Percentiles rank a stretch among this genome's conserved stretches.
Conservation (phyloP, 1,140 invertebrate genomes). For the Drosophila nebulosa region DNA sequence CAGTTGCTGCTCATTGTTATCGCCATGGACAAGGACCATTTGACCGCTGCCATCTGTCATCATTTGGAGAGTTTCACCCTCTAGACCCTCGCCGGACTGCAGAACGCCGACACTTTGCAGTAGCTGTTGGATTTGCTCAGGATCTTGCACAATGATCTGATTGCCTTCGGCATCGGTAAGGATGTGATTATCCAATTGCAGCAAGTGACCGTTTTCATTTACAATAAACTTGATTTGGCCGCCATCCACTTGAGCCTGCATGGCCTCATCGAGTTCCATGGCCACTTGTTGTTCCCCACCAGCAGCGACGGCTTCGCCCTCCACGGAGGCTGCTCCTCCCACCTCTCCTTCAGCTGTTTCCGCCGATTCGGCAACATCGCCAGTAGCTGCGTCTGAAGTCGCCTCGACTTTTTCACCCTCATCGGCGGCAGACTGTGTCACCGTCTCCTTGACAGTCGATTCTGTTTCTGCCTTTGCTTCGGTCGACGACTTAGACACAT, state of each 20-base stretch:
- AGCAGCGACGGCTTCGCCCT: conserved; percentile 32
- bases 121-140: conserved; percentile 80
- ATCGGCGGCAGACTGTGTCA: background rate
- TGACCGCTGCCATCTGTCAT: conserved; percentile 79
- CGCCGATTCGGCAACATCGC: conserved; percentile 28
- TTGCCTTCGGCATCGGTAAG: conserved; percentile 80
- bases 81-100: conserved; percentile 75
- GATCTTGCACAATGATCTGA: conserved; percentile 80
- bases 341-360: conserved; percentile 45
- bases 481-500: background rate
- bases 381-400: conserved; percentile 39
- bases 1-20: conserved; percentile 78
- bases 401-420: conserved; percentile 27
- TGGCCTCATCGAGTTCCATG: conserved; percentile 79
- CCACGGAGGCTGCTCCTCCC: conserved; percentile 10
- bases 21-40: conserved; percentile 80
- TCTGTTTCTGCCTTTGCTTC: conserved; percentile 28
- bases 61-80: conserved; percentile 80
- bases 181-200: conserved; percentile 80
- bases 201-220: conserved; percentile 77
- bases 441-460: conserved; percentile 13
- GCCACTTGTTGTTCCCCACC: conserved; percentile 70
- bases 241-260: conserved; percentile 78
- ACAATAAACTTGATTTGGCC: conserved; percentile 81
- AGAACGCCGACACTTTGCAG: conserved; percentile 79